phyloP scores from a whole-genome alignment of 1,140 invertebrate genomes.

The Lepeophtheirus salmonis region DNA sequence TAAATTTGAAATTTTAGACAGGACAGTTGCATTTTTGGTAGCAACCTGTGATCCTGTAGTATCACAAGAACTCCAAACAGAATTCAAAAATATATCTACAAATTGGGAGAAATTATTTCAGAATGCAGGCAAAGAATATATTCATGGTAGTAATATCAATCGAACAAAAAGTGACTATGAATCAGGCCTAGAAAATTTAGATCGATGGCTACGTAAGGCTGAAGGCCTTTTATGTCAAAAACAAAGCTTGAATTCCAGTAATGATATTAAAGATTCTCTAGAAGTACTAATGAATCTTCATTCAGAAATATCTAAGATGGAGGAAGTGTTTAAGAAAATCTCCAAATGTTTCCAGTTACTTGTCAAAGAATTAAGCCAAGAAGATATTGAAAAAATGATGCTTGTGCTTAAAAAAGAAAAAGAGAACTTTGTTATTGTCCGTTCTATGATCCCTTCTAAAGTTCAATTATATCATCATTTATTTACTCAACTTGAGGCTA shows the following conservation, averaged over 20 bases:
- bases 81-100: conserved; percentile 44
- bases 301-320: conserved; percentile 60
- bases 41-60: conserved; percentile 64
- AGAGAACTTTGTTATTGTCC: conserved; percentile 45
- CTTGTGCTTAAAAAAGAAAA: conserved; percentile 68
- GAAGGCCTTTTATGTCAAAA: conserved; percentile 47
- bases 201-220: conserved; percentile 55
- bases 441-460: conserved; percentile 55
- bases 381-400: conserved; percentile 78
- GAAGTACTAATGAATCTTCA: conserved; percentile 46
- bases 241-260: conserved; percentile 43
- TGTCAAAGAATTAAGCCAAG: conserved; percentile 67
- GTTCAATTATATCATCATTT: conserved; percentile 60
- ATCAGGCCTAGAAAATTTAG: conserved; percentile 48
- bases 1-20: conserved; percentile 55
- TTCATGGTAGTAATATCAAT: conserved; percentile 38
- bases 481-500: conserved; percentile 66
- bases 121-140: conserved; percentile 40
- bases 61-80: conserved; percentile 50
- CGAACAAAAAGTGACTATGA: conserved; percentile 59
- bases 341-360: conserved; percentile 73
- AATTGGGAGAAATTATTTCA: conserved; percentile 72
- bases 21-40: conserved; percentile 66
- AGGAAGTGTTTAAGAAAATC: conserved; percentile 67
- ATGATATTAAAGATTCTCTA: conserved; percentile 47